phyloP scores from a whole-genome alignment of 2,888 invertebrate genomes.

The Acleris holmiana region DNA sequence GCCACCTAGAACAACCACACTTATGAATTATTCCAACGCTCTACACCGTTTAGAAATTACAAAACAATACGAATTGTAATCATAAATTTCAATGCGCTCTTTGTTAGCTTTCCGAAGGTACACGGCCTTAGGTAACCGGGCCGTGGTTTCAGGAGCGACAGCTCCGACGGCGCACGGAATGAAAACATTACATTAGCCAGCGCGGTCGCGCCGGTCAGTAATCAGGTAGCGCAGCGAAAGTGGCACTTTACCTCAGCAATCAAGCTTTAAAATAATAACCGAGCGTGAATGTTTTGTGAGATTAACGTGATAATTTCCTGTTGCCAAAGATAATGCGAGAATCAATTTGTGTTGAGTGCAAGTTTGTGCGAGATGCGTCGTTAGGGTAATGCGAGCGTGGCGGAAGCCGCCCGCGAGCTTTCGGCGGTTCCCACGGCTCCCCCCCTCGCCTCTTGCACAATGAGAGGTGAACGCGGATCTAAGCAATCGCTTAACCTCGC shows the following conservation, averaged over 20 bases:
- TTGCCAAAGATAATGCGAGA: slow-evolving; percentile 69
- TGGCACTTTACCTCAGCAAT: slow-evolving; percentile 36
- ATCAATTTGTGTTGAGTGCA: slow-evolving; percentile 67
- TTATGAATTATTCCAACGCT: slow-evolving; percentile 80
- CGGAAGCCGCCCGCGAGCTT: slow-evolving; percentile 82
- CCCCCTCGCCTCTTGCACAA: slow-evolving; percentile 73
- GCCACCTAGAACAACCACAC: slow-evolving; percentile 72
- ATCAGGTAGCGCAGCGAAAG: slow-evolving; percentile 35
- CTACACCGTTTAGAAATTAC: slow-evolving; percentile 76
- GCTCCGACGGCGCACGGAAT: slow-evolving; percentile 41
- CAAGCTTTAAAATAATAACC: slow-evolving; percentile 37
- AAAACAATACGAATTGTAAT: slow-evolving; percentile 75
- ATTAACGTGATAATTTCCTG: slow-evolving; percentile 70
- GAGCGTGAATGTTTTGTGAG: slow-evolving; percentile 50
- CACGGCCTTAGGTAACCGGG: slow-evolving; percentile 15
- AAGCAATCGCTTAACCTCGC: slow-evolving; percentile 85
- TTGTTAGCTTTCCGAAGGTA: slow-evolving; percentile 60
- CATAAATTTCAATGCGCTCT: slow-evolving; percentile 72
- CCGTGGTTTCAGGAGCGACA: slow-evolving; percentile 47
- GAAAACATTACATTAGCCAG: slow-evolving; percentile 21
- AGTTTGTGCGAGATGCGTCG: slow-evolving; percentile 71
- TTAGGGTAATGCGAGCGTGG: slow-evolving; percentile 73
- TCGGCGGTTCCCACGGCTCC: slow-evolving; percentile 81
- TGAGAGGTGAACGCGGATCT: slow-evolving; percentile 84
- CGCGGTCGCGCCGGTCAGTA: slow-evolving; percentile 19